A percentile compares a stretch with the other conserved stretches of the same genome.
These are phyloP conservation scores for Zosterops pallidus DNA, from an alignment of 2,113 vertebrate genomes.

Conservation along the genomic window DNA sequence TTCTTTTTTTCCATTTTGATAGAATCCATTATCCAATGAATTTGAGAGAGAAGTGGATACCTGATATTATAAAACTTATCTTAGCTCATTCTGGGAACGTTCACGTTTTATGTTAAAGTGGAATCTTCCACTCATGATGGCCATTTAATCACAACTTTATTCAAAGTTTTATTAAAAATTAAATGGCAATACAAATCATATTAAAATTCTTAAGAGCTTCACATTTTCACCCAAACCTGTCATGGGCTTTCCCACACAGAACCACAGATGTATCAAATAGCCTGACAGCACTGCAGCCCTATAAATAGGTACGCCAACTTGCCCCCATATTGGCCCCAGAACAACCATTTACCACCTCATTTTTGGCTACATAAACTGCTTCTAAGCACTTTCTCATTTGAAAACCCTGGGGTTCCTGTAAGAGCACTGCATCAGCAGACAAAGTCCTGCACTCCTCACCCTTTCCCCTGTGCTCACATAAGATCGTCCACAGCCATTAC, in stretches of 20 bases:
- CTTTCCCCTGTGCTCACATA: not conserved
- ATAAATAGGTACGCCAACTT: constrained; percentile 66
- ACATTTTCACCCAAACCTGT: constrained; percentile 62
- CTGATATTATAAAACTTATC: constrained; percentile 10
- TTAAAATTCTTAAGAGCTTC: constrained; percentile 63
- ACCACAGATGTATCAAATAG: constrained; percentile 68
- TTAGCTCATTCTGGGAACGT: constrained; percentile 19
- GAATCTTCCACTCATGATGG: constrained; percentile 51
- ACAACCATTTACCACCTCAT: constrained; percentile 71
- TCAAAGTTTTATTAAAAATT: constrained; percentile 74
- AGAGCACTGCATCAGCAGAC: constrained; percentile 57
- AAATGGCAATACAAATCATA: constrained; percentile 70
- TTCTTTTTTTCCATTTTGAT: constrained; percentile 60
- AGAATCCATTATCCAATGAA: constrained; percentile 16
- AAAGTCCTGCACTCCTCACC: constrained; percentile 50
- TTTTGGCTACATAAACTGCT: constrained; percentile 67
- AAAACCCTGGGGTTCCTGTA: constrained; percentile 61
- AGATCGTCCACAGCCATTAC: not conserved
- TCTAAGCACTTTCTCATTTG: constrained; percentile 70
- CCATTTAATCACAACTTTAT: constrained; percentile 60
- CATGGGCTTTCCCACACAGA: constrained; percentile 58
- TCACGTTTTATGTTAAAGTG: not conserved
- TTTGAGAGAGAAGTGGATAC: constrained; percentile 34
- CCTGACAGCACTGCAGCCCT: constrained; percentile 46
- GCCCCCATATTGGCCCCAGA: constrained; percentile 63